Evolutionary conservation across 2,113 vertebrate species (phyloP).

Genomic region (Riparia riparia): DNA sequence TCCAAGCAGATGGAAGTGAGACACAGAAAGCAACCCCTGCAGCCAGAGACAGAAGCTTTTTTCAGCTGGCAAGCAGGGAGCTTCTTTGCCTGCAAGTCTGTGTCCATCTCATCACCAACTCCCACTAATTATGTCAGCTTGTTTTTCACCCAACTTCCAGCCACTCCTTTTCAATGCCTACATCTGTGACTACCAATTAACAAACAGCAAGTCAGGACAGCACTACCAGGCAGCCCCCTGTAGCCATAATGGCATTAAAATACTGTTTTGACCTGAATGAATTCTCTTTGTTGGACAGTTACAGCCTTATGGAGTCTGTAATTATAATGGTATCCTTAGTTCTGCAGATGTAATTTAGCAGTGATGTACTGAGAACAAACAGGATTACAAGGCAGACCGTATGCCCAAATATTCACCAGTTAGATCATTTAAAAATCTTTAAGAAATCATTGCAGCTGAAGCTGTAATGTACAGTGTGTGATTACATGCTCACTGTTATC

Average conservation of each 20-base stretch:
- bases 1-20: slow-evolving; percentile 33
- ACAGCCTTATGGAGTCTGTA: slow-evolving; percentile 46
- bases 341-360: slow-evolving; percentile 38
- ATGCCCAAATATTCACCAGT: slow-evolving; percentile 43
- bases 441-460: slow-evolving; percentile 60
- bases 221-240: slow-evolving; percentile 6
- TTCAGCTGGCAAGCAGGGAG: background rate
- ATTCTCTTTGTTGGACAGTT: slow-evolving; percentile 67
- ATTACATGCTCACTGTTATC: slow-evolving; percentile 53
- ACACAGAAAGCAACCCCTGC: slow-evolving; percentile 14
- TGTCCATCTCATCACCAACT: slow-evolving; percentile 3
- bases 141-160: slow-evolving; percentile 53
- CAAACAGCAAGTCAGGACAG: slow-evolving; percentile 10
- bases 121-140: slow-evolving; percentile 53
- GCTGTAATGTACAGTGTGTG: slow-evolving; percentile 22
- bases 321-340: slow-evolving; percentile 39
- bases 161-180: slow-evolving; percentile 42
- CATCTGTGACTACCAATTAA: slow-evolving; percentile 71
- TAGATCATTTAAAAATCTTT: slow-evolving; percentile 52
- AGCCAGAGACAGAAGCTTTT: slow-evolving; percentile 28
- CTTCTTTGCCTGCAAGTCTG: background rate
- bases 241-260: slow-evolving; percentile 59
- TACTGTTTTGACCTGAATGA: slow-evolving; percentile 64
- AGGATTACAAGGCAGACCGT: slow-evolving; percentile 24
- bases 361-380: slow-evolving; percentile 45